Conservation (phyloP, 2,888 invertebrate genomes). For the Neria commutata region DNA sequence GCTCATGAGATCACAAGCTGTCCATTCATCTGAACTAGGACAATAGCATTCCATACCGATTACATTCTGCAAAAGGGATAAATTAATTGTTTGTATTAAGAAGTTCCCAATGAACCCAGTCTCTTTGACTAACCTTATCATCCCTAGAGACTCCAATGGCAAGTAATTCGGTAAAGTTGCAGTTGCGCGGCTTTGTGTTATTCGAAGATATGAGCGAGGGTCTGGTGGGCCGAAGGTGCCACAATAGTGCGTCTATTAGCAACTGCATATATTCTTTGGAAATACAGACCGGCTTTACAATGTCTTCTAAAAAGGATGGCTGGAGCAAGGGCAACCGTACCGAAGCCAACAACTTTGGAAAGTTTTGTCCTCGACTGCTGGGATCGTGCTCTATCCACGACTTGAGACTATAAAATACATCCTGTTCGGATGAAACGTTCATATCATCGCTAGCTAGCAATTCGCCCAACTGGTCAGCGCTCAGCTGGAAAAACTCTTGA, state of each 20-base stretch:
- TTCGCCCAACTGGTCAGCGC: constrained; percentile 78
- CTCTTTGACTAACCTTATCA: constrained; percentile 67
- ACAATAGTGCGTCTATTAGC: constrained; percentile 92
- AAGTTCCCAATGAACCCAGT: background rate
- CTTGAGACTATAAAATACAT: constrained; percentile 87
- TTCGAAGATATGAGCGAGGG: constrained; percentile 77
- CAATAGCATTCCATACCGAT: constrained; percentile 87
- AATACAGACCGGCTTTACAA: constrained; percentile 74
- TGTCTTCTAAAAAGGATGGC: constrained; percentile 89
- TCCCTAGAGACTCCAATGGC: constrained; percentile 94
- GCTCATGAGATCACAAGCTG: constrained; percentile 59
- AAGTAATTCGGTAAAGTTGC: constrained; percentile 85
- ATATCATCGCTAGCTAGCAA: constrained; percentile 88
- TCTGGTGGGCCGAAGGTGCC: constrained; percentile 88
- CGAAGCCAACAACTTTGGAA: constrained; percentile 74
- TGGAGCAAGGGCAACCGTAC: constrained; percentile 85
- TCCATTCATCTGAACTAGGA: constrained; percentile 60
- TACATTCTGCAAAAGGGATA: constrained; percentile 67
- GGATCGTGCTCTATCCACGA: constrained; percentile 86
- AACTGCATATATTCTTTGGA: constrained; percentile 80
- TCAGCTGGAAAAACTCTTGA: constrained; percentile 63
- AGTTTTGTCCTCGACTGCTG: constrained; percentile 69
- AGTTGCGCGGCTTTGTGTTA: constrained; percentile 86
- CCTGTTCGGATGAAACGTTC: constrained; percentile 89
- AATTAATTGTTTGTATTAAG: constrained; percentile 1